These are phyloP conservation scores for Nycticebus coucang DNA, from an alignment of 2,113 vertebrate genomes.

Conservation along the genomic window DNA sequence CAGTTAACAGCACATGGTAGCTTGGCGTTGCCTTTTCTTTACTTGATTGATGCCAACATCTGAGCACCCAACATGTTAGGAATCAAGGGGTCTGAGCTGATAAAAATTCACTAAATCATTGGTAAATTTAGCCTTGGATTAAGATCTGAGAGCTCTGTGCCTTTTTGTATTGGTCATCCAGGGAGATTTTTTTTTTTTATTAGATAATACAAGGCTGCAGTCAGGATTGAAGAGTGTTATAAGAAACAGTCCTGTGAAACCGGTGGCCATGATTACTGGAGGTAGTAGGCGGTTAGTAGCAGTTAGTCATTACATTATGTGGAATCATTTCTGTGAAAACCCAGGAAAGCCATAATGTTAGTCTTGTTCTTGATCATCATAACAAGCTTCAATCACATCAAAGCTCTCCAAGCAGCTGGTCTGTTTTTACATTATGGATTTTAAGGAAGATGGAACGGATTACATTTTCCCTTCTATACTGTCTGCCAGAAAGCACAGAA, in stretches of 20 bases:
- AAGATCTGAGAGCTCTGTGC: not conserved
- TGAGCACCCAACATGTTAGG: not conserved
- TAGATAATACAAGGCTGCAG: not conserved
- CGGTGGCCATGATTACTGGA: not conserved
- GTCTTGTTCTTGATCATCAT: slow-evolving; percentile 9
- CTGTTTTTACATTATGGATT: not conserved
- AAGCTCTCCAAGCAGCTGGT: not conserved
- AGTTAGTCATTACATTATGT: not conserved
- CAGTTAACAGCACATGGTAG: not conserved
- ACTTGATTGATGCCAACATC: not conserved
- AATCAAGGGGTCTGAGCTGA: not conserved
- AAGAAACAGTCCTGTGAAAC: not conserved
- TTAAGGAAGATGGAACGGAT: not conserved
- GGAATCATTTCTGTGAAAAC: slow-evolving; percentile 11
- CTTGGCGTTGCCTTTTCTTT: not conserved
- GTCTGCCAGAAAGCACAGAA: not conserved
- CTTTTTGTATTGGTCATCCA: not conserved
- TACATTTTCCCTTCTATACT: not conserved
- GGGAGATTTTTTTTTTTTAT: not conserved
- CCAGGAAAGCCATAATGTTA: not conserved
- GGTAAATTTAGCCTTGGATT: not conserved
- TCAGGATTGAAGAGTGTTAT: not conserved
- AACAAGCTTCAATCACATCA: too few relatives aligned
- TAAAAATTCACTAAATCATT: not conserved
- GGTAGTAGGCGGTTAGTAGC: not conserved